phyloP scores from a whole-genome alignment of 2,797 vertebrate genomes.

The Hirundo rustica region DNA sequence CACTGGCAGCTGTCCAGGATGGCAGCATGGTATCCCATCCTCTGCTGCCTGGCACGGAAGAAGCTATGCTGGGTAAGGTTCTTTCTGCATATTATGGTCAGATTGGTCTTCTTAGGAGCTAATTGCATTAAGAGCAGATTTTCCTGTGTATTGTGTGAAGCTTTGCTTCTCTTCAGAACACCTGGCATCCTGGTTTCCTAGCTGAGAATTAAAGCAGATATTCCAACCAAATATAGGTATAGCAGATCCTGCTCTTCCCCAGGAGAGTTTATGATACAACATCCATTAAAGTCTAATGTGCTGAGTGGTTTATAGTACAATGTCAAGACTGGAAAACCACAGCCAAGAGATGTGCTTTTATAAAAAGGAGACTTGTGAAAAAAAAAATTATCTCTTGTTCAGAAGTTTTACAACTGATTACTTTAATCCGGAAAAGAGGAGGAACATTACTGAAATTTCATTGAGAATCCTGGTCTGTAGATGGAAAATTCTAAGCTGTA shows the following conservation, averaged over 20 bases:
- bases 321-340: not conserved
- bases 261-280: not conserved
- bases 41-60: conserved; percentile 84
- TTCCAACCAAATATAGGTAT: not conserved
- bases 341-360: not conserved
- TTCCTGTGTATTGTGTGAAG: not conserved
- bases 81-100: not conserved
- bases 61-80: conserved; percentile 86
- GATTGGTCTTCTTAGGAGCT: not conserved
- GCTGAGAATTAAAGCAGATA: not conserved
- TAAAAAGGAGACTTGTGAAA: not conserved
- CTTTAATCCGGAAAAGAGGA: not conserved
- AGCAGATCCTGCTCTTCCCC: not conserved
- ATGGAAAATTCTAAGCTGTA: not conserved
- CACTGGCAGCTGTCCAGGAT: conserved; percentile 87
- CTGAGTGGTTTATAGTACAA: not conserved
- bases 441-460: not conserved
- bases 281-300: not conserved
- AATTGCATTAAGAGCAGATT: not conserved
- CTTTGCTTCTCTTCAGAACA: not conserved
- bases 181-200: not conserved
- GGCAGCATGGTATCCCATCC: conserved; percentile 93
- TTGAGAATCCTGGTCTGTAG: not conserved
- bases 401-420: not conserved
- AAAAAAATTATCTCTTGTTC: not conserved